Evolutionary conservation across 2,113 vertebrate genomes (phyloP).

Genomic region (rabbit (Oryctolagus cuniculus)): mOryCun1.1 NC_091432.1:101506501-101507000

Average conservation of each 20-base stretch:
- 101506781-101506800: conserved; percentile 72
- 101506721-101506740: conserved; percentile 79
- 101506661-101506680: conserved; percentile 26
- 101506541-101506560: conserved; percentile 1
- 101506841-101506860: conserved; percentile 3
- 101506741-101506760: conserved; percentile 33
- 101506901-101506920: background rate
- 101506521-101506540: background rate
- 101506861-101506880: background rate
- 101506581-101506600: background rate
- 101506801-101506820: conserved; percentile 34
- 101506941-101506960: background rate
- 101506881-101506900: background rate
- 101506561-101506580: background rate
- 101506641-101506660: conserved; percentile 62
- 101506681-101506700: conserved; percentile 70
- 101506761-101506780: conserved; percentile 74
- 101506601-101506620: background rate
- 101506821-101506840: background rate
- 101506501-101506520: background rate
- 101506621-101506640: conserved; percentile 36
- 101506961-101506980: background rate
- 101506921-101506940: background rate
- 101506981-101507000: background rate
- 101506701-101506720: conserved; percentile 55